Evolutionary conservation across 2,888 invertebrate genomes (phyloP).

Genomic region (Plutella xylostella): DNA sequence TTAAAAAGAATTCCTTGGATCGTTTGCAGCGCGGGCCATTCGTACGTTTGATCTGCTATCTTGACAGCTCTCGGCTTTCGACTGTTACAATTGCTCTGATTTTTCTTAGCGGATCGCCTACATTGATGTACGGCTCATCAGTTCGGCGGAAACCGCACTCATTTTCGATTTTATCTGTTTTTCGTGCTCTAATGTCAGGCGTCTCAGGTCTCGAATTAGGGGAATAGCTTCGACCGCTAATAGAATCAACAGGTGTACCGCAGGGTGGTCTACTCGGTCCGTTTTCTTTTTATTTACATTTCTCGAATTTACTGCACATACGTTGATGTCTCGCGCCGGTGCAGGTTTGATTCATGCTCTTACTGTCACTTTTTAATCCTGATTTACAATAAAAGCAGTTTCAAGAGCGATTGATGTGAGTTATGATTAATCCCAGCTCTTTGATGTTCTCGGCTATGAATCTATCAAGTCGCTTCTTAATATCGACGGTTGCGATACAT

Average conservation of each 20-base stretch:
- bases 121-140: conserved; percentile 45
- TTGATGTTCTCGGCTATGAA: conserved; percentile 68
- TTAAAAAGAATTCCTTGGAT: conserved; percentile 53
- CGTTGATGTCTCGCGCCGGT: conserved; percentile 58
- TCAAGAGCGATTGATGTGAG: conserved; percentile 66
- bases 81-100: conserved; percentile 38
- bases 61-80: conserved; percentile 28
- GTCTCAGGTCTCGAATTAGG: conserved; percentile 8
- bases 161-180: conserved; percentile 42
- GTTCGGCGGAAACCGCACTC: conserved; percentile 31
- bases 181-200: conserved; percentile 21
- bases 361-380: conserved; percentile 67
- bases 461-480: conserved; percentile 65
- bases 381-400: conserved; percentile 67
- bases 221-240: conserved; percentile 30
- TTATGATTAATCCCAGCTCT: conserved; percentile 66
- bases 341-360: conserved; percentile 56
- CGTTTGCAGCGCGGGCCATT: conserved; percentile 46
- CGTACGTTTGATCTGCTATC: conserved; percentile 40
- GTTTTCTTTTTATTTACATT: conserved; percentile 7
- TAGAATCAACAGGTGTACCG: conserved; percentile 63
- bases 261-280: conserved; percentile 32
- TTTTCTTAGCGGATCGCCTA: conserved; percentile 52
- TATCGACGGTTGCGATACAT: conserved; percentile 59
- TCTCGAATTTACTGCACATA: conserved; percentile 56